Percentiles rank a stretch among this genome's conserved stretches.
phyloP scores from a whole-genome alignment of 2,888 invertebrate genomes.

The Heterodera filipjevi region DNA sequence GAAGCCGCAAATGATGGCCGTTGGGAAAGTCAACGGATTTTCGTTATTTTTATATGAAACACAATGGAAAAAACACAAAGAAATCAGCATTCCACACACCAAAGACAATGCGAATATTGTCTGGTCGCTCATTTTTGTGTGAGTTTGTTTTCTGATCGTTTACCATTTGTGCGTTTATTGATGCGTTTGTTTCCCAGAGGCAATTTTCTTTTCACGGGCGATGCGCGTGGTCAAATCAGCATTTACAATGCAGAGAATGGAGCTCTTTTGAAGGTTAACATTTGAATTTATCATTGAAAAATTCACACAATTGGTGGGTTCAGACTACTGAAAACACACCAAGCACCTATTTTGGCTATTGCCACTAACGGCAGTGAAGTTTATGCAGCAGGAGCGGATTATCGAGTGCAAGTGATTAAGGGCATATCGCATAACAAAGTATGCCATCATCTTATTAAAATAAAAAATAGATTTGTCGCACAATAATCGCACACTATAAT shows the following conservation, averaged over 20 bases:
- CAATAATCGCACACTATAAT: neutral
- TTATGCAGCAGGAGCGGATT: conserved; percentile 56
- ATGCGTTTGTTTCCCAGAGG: conserved; percentile 30
- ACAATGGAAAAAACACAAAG: conserved; percentile 32
- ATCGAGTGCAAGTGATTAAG: conserved; percentile 50
- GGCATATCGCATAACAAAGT: conserved; percentile 29
- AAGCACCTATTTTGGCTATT: conserved; percentile 53
- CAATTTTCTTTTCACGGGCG: conserved; percentile 50
- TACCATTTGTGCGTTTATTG: no score
- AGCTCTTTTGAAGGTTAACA: conserved; percentile 46
- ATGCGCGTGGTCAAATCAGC: conserved; percentile 55
- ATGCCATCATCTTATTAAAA: neutral
- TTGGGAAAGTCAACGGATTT: conserved; percentile 37
- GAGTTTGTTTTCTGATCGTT: no score
- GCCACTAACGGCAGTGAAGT: conserved; percentile 36
- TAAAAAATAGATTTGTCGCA: no score
- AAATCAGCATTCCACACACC: conserved; percentile 19
- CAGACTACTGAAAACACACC: conserved; percentile 48
- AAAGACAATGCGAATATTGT: conserved; percentile 50
- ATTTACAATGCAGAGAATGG: conserved; percentile 52
- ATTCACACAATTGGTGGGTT: conserved; percentile 4
- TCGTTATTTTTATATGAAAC: conserved; percentile 23
- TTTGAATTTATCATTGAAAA: neutral
- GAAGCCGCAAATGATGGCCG: conserved; percentile 28
- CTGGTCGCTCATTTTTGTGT: conserved; percentile 53